Percentiles rank a stretch among this genome's conserved stretches.
Evolutionary conservation across 2,797 vertebrate genomes (phyloP).

Genomic region (Galago senegalensis): DNA sequence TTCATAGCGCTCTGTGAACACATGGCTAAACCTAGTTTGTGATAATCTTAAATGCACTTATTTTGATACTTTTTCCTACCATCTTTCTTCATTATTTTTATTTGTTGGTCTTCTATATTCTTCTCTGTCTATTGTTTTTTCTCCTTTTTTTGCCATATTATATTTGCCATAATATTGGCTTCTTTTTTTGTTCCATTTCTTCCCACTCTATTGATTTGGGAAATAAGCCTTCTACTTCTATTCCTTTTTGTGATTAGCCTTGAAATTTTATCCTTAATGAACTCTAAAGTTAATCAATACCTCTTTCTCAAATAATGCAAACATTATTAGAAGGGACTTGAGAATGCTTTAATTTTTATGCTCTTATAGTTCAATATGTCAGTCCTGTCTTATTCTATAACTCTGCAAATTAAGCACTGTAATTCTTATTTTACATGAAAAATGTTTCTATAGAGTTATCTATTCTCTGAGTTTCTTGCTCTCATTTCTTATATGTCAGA

Average conservation of each 20-base stretch:
- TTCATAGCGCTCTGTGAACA: background rate
- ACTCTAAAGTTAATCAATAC: slow-evolving; percentile 40
- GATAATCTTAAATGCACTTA: background rate
- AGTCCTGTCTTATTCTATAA: background rate
- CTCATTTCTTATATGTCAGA: background rate
- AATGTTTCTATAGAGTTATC: background rate
- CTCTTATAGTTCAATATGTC: background rate
- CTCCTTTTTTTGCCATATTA: background rate
- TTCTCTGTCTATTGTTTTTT: background rate
- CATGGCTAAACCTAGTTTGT: background rate
- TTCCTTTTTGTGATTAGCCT: background rate
- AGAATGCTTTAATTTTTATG: background rate
- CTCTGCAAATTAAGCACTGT: background rate
- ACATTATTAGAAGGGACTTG: background rate
- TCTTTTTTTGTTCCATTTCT: too few species aligned
- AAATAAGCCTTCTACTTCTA: too few species aligned
- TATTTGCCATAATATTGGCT: too few species aligned
- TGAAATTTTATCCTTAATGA: slow-evolving; percentile 26
- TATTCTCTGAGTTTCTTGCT: background rate
- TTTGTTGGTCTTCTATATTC: background rate
- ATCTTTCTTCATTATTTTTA: background rate
- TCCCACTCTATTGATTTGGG: too few species aligned
- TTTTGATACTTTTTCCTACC: background rate
- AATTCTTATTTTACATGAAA: background rate
- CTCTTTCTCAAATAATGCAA: background rate